phyloP scores from a whole-genome alignment of 2,797 vertebrate genomes.

The Typhlichthys eigenmanni region DNA sequence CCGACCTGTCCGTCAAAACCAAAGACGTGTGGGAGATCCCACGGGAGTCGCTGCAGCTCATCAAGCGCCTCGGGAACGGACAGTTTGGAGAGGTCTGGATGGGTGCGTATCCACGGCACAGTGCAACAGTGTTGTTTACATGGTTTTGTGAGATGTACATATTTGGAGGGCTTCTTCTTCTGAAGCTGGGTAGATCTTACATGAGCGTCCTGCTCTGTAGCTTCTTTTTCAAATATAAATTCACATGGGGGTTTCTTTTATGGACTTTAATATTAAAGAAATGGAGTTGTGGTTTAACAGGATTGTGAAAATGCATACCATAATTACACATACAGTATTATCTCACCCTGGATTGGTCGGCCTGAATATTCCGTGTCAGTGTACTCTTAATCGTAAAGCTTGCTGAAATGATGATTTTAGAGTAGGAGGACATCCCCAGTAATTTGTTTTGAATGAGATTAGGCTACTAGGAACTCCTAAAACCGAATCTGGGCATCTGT shows the following conservation, averaged over 20 bases:
- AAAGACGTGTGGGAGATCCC: conserved; percentile 99
- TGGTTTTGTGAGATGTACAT: too few relatives aligned
- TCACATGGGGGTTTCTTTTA: too few relatives aligned
- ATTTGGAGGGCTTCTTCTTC: too few relatives aligned
- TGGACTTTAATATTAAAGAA: background rate
- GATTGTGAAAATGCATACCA: background rate
- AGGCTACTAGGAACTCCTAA: conserved; percentile 1
- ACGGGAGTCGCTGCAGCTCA: conserved; percentile 98
- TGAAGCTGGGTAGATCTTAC: too few relatives aligned
- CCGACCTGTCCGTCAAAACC: conserved; percentile 99
- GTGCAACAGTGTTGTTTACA: too few relatives aligned
- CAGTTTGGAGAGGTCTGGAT: conserved; percentile 99
- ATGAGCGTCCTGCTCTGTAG: too few relatives aligned
- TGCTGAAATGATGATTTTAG: background rate
- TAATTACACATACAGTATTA: too few relatives aligned
- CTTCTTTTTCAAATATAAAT: too few relatives aligned
- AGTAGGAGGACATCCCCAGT: background rate
- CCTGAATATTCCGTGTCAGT: too few relatives aligned
- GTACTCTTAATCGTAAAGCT: too few relatives aligned
- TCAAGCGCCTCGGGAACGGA: conserved; percentile 98
- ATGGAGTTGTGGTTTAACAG: conserved; percentile 47
- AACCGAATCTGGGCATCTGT: conserved; percentile 1
- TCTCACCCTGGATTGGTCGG: too few relatives aligned
- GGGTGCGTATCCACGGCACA: conserved; percentile 81
- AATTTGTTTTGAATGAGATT: conserved; percentile 16